Conservation (phyloP, 2,113 vertebrate species). For the Callospermophilus lateralis region DNA sequence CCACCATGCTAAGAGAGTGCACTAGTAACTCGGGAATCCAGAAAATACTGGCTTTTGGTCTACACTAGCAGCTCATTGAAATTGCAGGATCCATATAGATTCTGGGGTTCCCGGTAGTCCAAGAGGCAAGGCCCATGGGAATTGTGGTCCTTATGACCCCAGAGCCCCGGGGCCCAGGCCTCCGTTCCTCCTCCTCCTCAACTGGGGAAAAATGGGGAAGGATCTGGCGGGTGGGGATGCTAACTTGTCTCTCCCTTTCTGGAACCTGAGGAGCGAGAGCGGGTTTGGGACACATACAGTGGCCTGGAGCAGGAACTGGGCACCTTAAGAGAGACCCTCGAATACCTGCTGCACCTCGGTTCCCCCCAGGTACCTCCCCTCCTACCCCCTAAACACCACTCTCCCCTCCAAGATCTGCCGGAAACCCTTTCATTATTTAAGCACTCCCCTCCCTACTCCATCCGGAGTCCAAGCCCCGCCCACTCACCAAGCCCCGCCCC, state of each 20-base stretch:
- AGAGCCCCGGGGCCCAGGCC: not conserved
- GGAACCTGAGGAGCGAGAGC: slow-evolving; percentile 90
- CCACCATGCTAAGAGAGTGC: not conserved
- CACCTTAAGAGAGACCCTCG: slow-evolving; percentile 91
- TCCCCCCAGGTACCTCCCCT: slow-evolving; percentile 89
- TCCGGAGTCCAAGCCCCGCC: not conserved
- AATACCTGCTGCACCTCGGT: slow-evolving; percentile 92
- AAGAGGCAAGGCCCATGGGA: not conserved
- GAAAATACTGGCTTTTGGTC: not conserved
- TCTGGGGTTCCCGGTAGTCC: not conserved
- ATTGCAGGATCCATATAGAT: not conserved
- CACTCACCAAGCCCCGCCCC: not conserved
- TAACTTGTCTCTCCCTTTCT: slow-evolving; percentile 32
- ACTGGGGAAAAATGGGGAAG: not conserved
- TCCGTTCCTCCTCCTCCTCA: not conserved
- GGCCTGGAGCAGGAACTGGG: slow-evolving; percentile 93
- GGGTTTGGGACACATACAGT: slow-evolving; percentile 91
- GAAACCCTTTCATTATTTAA: not conserved
- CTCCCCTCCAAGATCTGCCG: not conserved
- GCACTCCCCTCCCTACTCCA: too few relatives aligned
- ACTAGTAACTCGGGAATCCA: not conserved
- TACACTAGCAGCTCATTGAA: not conserved
- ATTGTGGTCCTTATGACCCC: not conserved
- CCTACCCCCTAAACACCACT: accelerated
- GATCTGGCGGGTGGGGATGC: not conserved